These are phyloP conservation scores for Phylloscopus whistleri DNA, from an alignment of 2,113 vertebrate genomes.

Conservation along the genomic window DNA sequence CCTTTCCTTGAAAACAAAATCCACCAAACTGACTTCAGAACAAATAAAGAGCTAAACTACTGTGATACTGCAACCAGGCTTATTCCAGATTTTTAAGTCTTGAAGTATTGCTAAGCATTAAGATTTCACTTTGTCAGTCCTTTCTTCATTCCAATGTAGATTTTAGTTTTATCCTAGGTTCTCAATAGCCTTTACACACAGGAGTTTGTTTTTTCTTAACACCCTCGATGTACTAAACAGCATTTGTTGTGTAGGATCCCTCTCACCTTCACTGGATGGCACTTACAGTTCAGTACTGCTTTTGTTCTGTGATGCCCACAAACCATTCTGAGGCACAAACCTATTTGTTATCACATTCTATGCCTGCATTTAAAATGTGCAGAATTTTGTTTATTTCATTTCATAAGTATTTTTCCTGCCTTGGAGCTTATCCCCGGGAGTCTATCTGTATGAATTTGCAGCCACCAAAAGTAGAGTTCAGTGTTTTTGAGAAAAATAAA, in stretches of 20 bases:
- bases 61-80: neutral
- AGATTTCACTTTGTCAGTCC: neutral
- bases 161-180: neutral
- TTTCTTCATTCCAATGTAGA: neutral
- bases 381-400: neutral
- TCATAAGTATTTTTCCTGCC: neutral
- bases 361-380: neutral
- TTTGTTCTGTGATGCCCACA: neutral
- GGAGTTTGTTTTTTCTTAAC: neutral
- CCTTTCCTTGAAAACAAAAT: neutral
- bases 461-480: neutral
- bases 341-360: neutral
- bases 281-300: neutral
- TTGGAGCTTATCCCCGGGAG: neutral
- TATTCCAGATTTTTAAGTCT: neutral
- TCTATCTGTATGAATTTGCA: neutral
- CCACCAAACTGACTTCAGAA: neutral
- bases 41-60: neutral
- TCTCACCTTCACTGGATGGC: neutral
- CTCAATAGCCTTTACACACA: neutral
- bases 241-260: fast-evolving
- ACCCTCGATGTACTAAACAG: neutral
- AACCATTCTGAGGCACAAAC: neutral
- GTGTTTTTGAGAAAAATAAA: neutral
- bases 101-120: neutral